Base-by-base conservation (phyloP, 2,797 vertebrate species). In the Xyrichtys novacula region DNA sequence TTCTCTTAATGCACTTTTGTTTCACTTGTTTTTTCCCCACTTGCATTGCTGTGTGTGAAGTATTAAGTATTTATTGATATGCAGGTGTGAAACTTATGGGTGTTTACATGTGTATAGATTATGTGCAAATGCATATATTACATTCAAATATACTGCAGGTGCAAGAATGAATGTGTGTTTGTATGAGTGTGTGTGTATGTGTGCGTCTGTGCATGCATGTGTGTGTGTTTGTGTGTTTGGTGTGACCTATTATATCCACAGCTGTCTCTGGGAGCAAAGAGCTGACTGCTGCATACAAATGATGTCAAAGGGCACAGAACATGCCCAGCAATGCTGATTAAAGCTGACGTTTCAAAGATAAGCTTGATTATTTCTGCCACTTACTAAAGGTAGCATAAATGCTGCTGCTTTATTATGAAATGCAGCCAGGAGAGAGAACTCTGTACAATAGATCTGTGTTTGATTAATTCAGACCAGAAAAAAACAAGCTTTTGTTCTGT, bases 321-420 rank as follows among this genome's bases (percentile, higher is more conserved):
- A 65, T 68, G 64, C 39, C 77, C 47, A 17, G 47, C 57, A 54
- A 43, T 60, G 81, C 65, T 78, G 79, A 89, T 83, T 85, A 80
- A 79, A 83, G 68, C 67, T 74, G 79, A 84, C 44, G 43, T 64
- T 61, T 65, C 68, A 61, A 48, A 80, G 75, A 85, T 78, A 71
- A 75, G 67, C 70, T 75, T 77, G 77, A 89, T 85, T 85, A 78
- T 76, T 81, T 83, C 70, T 76, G 75, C 78, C 77, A 74, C 81
- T 74, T 69, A 64, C 62, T 59, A 14, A 73, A 71, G 79, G 71
- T 71, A 76, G 43, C 70, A 80, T 74, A 84, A 78, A 85, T 74
- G 60, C 49, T 10, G 62, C 74, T 2, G 28, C 16, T 64, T 81
- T 61, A 63, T 81, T 78, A 80, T 71, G 71, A 80, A 78, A 57